Conservation (phyloP, 2,888 invertebrate genomes). For the Ceratothoa steindachneri region DNA sequence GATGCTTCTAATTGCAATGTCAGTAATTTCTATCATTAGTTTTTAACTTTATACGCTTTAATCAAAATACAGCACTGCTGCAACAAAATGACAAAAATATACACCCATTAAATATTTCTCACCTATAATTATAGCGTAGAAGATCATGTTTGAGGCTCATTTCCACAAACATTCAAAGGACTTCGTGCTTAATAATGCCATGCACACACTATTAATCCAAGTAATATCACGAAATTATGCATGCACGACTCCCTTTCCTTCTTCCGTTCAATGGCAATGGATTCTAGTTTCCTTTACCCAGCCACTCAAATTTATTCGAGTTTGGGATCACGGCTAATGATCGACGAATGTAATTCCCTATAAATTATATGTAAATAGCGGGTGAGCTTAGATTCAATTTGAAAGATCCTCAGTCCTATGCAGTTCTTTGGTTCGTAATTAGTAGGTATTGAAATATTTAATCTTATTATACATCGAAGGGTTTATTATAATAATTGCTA, state of each 20-base stretch:
- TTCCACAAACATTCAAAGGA: background rate
- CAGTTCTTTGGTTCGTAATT: background rate
- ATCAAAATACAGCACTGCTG: too few relatives aligned
- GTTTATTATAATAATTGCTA: background rate
- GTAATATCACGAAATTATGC: background rate
- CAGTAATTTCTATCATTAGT: too few relatives aligned
- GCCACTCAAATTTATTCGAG: background rate
- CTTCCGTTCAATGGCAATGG: background rate
- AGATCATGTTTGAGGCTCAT: background rate
- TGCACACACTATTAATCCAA: background rate
- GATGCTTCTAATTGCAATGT: too few relatives aligned
- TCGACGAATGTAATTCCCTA: background rate
- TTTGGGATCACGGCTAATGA: background rate
- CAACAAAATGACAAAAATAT: too few relatives aligned
- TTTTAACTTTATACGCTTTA: too few relatives aligned
- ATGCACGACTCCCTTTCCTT: background rate
- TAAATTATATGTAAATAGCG: background rate
- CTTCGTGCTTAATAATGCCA: background rate
- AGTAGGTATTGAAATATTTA: background rate
- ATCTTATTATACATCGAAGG: background rate
- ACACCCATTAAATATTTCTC: background rate
- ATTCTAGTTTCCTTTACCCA: background rate
- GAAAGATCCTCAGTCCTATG: background rate
- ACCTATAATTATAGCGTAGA: background rate
- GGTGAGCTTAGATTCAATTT: background rate